Conservation (phyloP, 2,797 vertebrate genomes). For the Myripristis jacobus region DNA sequence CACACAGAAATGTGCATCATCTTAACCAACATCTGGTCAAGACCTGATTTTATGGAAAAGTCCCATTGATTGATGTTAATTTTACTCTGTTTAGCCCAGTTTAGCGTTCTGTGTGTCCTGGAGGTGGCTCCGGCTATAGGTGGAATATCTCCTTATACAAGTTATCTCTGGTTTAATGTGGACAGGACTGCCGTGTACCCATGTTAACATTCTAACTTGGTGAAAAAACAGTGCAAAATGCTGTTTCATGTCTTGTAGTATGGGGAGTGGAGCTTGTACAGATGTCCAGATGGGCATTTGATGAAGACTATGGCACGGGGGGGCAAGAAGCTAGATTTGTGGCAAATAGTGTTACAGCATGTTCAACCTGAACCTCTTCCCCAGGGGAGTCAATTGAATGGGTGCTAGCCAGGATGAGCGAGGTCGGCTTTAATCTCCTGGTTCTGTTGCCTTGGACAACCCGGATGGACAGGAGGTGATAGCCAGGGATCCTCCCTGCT, state of each 20-base stretch:
- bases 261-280: too few relatives aligned
- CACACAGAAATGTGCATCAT: too few relatives aligned
- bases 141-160: too few relatives aligned
- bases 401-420: constrained; percentile 4
- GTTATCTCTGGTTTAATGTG: too few relatives aligned
- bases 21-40: too few relatives aligned
- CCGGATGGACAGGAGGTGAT: neutral
- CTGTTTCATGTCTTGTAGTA: neutral
- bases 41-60: too few relatives aligned
- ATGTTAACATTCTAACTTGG: too few relatives aligned
- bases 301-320: constrained; percentile 5
- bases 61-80: too few relatives aligned
- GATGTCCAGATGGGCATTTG: neutral
- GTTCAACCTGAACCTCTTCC: constrained; percentile 35
- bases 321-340: constrained; percentile 29
- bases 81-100: too few relatives aligned
- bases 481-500: constrained; percentile 8
- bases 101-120: too few relatives aligned
- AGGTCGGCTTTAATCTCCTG: constrained; percentile 36
- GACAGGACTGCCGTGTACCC: too few relatives aligned
- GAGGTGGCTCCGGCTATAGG: too few relatives aligned
- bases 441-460: constrained; percentile 13
- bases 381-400: constrained; percentile 25
- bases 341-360: constrained; percentile 29
- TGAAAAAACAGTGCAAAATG: neutral